These are phyloP conservation scores for Anarsia innoxiella DNA, from an alignment of 2,888 invertebrate genomes.

Conservation along the genomic window DNA sequence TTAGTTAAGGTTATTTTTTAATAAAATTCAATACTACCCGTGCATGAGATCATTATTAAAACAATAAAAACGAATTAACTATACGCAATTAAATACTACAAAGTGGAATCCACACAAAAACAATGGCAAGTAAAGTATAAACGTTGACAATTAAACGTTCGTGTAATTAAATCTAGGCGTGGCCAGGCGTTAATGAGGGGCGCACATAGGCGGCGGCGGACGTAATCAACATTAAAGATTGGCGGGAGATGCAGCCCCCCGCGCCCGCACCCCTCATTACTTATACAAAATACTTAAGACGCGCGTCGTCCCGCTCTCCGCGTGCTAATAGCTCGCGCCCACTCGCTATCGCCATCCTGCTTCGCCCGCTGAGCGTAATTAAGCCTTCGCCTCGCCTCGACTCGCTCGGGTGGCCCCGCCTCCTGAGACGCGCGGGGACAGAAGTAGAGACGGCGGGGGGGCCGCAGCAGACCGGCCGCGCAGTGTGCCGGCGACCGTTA, in stretches of 20 bases:
- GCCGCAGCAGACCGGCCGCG: conserved; percentile 42
- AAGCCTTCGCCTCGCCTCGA: conserved; percentile 71
- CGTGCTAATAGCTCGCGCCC: conserved; percentile 80
- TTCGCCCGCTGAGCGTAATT: conserved; percentile 70
- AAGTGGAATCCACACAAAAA: conserved; percentile 42
- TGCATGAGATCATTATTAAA: too few relatives aligned
- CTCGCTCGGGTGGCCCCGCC: conserved; percentile 60
- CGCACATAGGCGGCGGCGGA: conserved; percentile 67
- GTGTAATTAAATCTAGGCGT: conserved; percentile 72
- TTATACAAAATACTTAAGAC: conserved; percentile 77
- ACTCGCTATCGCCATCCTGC: conserved; percentile 70
- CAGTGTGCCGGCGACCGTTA: conserved; percentile 73
- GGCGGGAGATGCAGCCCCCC: conserved; percentile 72
- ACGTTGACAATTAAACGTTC: conserved; percentile 54
- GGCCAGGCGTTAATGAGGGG: conserved; percentile 71
- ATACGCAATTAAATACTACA: conserved; percentile 14
- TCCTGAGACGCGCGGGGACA: conserved; percentile 33
- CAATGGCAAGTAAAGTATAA: conserved; percentile 30
- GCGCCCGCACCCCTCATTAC: conserved; percentile 74
- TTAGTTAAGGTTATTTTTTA: too few relatives aligned
- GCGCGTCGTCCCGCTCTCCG: conserved; percentile 77
- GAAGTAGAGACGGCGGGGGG: conserved; percentile 19
- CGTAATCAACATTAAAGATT: conserved; percentile 75
- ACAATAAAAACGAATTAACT: conserved; percentile 25
- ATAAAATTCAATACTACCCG: too few relatives aligned